phyloP scores from a whole-genome alignment of 2,113 vertebrate species.

The Lepus americanus region DNA sequence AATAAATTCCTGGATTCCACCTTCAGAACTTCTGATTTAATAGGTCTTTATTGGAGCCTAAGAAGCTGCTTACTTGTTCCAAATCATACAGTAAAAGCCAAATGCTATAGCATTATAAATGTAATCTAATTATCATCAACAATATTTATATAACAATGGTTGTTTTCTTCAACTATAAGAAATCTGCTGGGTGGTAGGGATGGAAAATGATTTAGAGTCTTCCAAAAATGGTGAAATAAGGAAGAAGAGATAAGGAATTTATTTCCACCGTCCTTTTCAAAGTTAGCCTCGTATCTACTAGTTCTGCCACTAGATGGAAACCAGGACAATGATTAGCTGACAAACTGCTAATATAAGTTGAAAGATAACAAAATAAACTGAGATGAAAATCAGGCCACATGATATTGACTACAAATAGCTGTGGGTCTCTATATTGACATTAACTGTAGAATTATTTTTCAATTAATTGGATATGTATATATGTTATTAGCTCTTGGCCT shows the following conservation, averaged over 20 bases:
- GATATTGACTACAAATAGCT: constrained; percentile 6
- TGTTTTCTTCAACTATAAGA: constrained; percentile 21
- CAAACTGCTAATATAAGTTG: neutral
- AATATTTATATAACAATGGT: neutral
- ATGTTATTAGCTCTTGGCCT: neutral
- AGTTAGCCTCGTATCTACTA: constrained; percentile 6
- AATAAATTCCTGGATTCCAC: neutral
- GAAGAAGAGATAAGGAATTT: neutral
- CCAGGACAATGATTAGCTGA: constrained; percentile 43
- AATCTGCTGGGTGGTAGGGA: neutral
- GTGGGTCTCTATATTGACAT: neutral
- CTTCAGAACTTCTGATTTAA: constrained; percentile 15
- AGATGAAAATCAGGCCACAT: constrained; percentile 4
- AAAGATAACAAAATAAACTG: constrained; percentile 48
- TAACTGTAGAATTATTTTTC: constrained; percentile 2
- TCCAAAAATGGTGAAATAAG: constrained; percentile 8
- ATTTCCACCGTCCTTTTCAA: neutral
- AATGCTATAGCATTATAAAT: neutral
- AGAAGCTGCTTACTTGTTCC: neutral
- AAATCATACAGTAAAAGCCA: neutral
- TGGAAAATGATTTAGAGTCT: neutral
- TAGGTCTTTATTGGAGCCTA: neutral
- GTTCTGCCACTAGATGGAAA: constrained; percentile 70
- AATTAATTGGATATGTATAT: neutral
- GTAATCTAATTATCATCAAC: neutral